A percentile compares a stretch with the other conserved stretches of the same genome.
phyloP scores from a whole-genome alignment of 2,797 vertebrate genomes.

The Cephalopachus bancanus region DNA sequence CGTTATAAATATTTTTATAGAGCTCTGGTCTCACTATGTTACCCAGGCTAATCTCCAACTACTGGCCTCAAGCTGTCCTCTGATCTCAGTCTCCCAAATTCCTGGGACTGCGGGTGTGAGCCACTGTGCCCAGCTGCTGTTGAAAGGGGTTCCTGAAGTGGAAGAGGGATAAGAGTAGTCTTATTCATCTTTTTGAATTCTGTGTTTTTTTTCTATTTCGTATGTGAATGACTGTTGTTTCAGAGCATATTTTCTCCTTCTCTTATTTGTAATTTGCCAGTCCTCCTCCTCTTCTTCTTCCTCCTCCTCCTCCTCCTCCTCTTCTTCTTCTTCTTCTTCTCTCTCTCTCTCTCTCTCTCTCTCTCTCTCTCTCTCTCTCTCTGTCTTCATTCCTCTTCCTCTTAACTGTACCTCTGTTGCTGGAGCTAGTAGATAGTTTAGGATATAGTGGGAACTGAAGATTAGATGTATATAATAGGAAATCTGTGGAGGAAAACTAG shows the following conservation, averaged over 20 bases:
- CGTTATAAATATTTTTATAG: too few species aligned
- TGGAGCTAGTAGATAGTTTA: neutral
- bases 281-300: neutral
- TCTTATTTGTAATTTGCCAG: neutral
- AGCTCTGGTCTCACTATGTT: too few species aligned
- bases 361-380: neutral
- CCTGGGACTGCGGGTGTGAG: too few species aligned
- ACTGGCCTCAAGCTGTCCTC: too few species aligned
- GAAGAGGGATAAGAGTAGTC: neutral
- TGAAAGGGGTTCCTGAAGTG: neutral
- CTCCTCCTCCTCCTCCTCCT: too few species aligned
- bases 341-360: neutral
- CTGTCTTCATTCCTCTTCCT: neutral
- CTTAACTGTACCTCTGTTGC: neutral
- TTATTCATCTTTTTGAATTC: neutral
- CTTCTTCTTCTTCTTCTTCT: too few species aligned
- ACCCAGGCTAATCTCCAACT: too few species aligned
- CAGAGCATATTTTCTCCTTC: neutral
- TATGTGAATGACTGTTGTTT: neutral
- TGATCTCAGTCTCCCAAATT: too few species aligned
- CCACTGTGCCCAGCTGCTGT: too few species aligned
- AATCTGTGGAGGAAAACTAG: neutral
- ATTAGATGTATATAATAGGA: neutral
- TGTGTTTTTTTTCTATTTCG: neutral
- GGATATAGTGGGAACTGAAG: neutral